phyloP scores from a whole-genome alignment of 1,140 invertebrate species.

The Camponotus vicinus region DNA sequence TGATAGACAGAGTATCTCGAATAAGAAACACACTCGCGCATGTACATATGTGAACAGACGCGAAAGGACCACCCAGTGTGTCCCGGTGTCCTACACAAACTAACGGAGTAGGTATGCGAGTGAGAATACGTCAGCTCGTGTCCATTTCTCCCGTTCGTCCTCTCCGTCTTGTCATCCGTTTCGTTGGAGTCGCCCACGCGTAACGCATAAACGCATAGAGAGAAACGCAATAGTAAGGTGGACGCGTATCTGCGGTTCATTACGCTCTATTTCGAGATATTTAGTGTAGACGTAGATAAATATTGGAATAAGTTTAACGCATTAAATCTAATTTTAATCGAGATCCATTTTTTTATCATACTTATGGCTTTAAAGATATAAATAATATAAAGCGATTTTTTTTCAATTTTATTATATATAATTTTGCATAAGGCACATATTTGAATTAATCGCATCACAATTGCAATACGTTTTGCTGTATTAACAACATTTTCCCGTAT shows the following conservation, averaged over 20 bases:
- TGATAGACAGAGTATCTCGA: conserved; percentile 54
- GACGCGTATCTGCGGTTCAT: conserved; percentile 24
- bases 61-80: conserved; percentile 70
- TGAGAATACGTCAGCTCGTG: conserved; percentile 25
- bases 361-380: not conserved
- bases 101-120: conserved; percentile 65
- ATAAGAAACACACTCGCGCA: conserved; percentile 34
- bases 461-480: not conserved
- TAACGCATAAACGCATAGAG: conserved; percentile 75
- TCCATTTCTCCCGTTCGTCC: not conserved
- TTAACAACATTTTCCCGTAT: not conserved
- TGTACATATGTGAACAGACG: conserved; percentile 20
- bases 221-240: conserved; percentile 71
- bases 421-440: not conserved
- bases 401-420: not conserved
- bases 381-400: not conserved
- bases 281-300: conserved; percentile 1
- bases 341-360: not conserved
- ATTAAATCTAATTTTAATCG: not conserved
- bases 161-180: conserved; percentile 55
- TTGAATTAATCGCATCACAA: not conserved
- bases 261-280: not conserved
- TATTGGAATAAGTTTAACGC: not conserved
- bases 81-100: conserved; percentile 59
- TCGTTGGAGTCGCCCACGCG: conserved; percentile 78